Evolutionary conservation across 2,888 invertebrate genomes (phyloP), one percentile per base, ranked within the genome.

Genomic region (Petrophora chlorosata): DNA sequence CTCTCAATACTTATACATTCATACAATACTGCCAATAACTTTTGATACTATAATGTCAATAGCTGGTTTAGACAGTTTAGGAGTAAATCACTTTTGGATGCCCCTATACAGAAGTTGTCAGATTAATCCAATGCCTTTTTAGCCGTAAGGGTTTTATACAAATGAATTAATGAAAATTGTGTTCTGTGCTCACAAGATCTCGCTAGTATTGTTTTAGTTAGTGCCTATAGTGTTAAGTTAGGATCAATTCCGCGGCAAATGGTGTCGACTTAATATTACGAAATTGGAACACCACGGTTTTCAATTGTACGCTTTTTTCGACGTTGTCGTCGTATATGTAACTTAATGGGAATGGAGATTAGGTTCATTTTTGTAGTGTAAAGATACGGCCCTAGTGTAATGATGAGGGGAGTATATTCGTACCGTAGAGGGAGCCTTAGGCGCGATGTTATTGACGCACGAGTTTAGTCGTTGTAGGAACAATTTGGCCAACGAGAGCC

Each of bases 151-250:
- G 73, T 75, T 78, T 70, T 72, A 80, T 73, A 79, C 73, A 73
- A 73, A 68, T 70, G 61, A 53, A 59, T 63, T 65, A 59, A 58
- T 45, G 42, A 64, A 70, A 71, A 77, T 82, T 85, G 86, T 89
- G 89, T 90, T 87, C 87, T 82, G 82, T 87, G 85, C 87, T 87
- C 88, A 88, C 77, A 79, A 80, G 90, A 90, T 90, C 90, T 90
- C 90, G 86, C 82, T 90, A 89, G 88, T 85, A 81, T 81, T 80
- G 49, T 64, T 83, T 87, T 87, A 88, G 87, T 89, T 86, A 88
- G 85, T 82, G 85, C 81, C 82, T 85, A 61, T 86, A 86, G 82
- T 59, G 69, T 79, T 88, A 89, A 87, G 87, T 85, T 86, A 85
- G 85, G 63, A 70, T 60, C 80, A 84, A 85, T 77, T 83, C 44